Percentiles rank a stretch among this genome's conserved stretches.
Conservation (phyloP, 2,113 vertebrate genomes). For the Salminus brasiliensis region DNA sequence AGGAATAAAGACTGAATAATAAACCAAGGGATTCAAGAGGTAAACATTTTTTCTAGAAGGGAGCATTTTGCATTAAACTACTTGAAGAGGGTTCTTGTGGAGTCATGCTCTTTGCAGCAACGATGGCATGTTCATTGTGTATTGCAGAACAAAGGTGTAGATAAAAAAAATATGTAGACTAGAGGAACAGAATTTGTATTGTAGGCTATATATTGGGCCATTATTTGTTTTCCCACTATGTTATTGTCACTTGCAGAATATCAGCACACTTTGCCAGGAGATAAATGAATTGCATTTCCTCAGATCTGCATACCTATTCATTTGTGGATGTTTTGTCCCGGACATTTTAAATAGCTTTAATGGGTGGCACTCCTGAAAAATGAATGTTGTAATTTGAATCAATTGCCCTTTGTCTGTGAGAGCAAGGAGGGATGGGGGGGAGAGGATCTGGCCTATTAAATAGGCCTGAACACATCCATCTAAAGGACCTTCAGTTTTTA, state of each 20-base stretch:
- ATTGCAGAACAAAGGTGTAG: neutral
- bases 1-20: no score
- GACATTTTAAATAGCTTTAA: conserved; percentile 10
- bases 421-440: neutral
- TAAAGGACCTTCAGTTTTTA: conserved; percentile 33
- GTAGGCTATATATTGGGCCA: neutral
- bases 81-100: neutral
- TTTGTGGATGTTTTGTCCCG: neutral
- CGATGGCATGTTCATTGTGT: neutral
- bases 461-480: neutral
- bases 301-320: neutral
- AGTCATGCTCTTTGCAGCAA: neutral
- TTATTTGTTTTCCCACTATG: conserved; percentile 18
- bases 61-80: no score
- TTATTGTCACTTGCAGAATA: neutral
- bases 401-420: conserved; percentile 23
- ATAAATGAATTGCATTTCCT: neutral
- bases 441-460: conserved; percentile 16
- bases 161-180: neutral
- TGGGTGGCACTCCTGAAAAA: neutral
- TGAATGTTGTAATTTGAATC: conserved; percentile 18
- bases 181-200: neutral
- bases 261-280: neutral
- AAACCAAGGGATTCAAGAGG: no score
- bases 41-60: no score